phyloP scores from a whole-genome alignment of 2,888 invertebrate species.

The Drosophila lacicola region DNA sequence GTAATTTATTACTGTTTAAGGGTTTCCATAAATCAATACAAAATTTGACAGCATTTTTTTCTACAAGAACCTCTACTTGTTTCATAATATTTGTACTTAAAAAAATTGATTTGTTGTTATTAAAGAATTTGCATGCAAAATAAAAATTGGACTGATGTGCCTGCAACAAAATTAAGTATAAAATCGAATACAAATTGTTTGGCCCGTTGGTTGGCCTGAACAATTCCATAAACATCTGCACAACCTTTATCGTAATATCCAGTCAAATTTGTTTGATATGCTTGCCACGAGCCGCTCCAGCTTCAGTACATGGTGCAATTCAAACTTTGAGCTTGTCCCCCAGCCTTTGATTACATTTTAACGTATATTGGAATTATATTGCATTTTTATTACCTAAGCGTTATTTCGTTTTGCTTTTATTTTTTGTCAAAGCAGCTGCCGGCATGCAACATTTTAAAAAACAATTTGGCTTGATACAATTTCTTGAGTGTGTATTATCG shows the following conservation, averaged over 20 bases:
- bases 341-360: slow-evolving; percentile 26
- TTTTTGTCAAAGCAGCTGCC: slow-evolving; percentile 53
- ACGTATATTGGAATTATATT: slow-evolving; percentile 72
- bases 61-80: too few relatives aligned
- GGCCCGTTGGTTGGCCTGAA: background rate
- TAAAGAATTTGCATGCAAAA: slow-evolving; percentile 5
- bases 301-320: slow-evolving; percentile 43
- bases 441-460: slow-evolving; percentile 77
- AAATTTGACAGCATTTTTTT: too few relatives aligned
- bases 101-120: slow-evolving; percentile 2
- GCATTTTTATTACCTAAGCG: slow-evolving; percentile 75
- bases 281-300: background rate
- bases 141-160: slow-evolving; percentile 1
- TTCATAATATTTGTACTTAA: background rate
- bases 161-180: slow-evolving; percentile 5
- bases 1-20: too few relatives aligned
- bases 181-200: background rate
- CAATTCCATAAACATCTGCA: slow-evolving; percentile 21
- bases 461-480: slow-evolving; percentile 71
- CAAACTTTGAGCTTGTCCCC: slow-evolving; percentile 48
- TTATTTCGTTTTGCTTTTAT: slow-evolving; percentile 10
- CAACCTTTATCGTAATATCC: background rate
- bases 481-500: slow-evolving; percentile 66
- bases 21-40: too few relatives aligned
- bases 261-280: slow-evolving; percentile 20